phyloP scores from a whole-genome alignment of 1,140 invertebrate genomes.

The Neuroterus valhalla region DNA sequence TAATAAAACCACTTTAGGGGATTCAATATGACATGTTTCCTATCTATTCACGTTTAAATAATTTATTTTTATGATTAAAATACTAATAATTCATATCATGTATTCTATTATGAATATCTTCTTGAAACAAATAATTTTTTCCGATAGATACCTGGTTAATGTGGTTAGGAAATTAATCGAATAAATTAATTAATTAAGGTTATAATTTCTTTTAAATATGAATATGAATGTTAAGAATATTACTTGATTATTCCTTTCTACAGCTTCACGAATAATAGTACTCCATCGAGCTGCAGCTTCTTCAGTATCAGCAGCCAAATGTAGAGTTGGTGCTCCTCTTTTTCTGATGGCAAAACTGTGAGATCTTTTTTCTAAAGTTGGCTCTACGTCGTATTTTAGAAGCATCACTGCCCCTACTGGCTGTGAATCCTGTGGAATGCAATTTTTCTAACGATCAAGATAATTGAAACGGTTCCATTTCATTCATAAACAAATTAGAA shows the following conservation, averaged over 20 bases:
- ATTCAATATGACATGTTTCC: too few relatives aligned
- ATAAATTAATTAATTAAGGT: too few relatives aligned
- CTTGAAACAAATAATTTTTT: too few relatives aligned
- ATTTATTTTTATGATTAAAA: too few relatives aligned
- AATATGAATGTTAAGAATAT: too few relatives aligned
- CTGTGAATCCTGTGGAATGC: slow-evolving; percentile 82
- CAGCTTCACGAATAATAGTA: slow-evolving; percentile 82
- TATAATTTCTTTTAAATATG: too few relatives aligned
- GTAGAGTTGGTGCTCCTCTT: slow-evolving; percentile 84
- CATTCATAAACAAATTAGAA: neutral
- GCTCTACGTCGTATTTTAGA: slow-evolving; percentile 85
- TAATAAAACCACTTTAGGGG: too few relatives aligned
- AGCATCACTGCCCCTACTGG: slow-evolving; percentile 93
- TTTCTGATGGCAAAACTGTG: slow-evolving; percentile 85
- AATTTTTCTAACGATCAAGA: neutral
- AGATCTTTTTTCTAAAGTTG: slow-evolving; percentile 78
- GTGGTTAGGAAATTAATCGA: too few relatives aligned
- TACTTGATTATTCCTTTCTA: slow-evolving; percentile 80
- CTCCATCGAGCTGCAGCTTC: slow-evolving; percentile 86
- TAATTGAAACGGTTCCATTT: neutral
- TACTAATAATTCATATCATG: too few relatives aligned
- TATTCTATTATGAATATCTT: too few relatives aligned
- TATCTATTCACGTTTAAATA: too few relatives aligned
- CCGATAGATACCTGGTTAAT: too few relatives aligned
- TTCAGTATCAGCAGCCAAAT: slow-evolving; percentile 87